Conservation (phyloP, 2,888 invertebrate genomes). For the Ormyrus pomaceus region DNA sequence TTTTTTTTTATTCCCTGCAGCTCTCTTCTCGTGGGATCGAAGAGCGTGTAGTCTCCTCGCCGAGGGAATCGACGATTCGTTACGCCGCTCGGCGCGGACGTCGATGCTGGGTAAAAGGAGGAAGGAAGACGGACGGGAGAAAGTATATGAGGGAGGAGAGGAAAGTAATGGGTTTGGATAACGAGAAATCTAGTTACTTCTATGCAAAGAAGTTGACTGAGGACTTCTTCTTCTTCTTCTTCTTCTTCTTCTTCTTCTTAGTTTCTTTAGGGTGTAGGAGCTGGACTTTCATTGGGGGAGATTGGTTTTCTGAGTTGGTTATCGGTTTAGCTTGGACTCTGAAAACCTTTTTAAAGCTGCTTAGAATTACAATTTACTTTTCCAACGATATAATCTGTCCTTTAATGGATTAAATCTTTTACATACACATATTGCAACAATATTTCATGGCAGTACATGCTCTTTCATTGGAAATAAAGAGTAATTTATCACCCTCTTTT, state of each 20-base stretch:
- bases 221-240: slow-evolving; percentile 1
- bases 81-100: neutral
- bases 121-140: slow-evolving; percentile 14
- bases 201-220: slow-evolving; percentile 30
- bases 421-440: no score
- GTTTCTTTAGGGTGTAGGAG: neutral
- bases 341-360: no score
- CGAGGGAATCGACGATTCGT: slow-evolving; percentile 20
- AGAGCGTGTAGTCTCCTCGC: neutral
- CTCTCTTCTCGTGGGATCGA: slow-evolving; percentile 25
- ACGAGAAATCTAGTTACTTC: slow-evolving; percentile 42
- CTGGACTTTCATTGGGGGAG: neutral
- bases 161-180: slow-evolving; percentile 42
- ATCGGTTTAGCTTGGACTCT: no score
- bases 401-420: no score
- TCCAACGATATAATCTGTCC: no score
- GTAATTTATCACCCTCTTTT: no score
- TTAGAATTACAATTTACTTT: no score
- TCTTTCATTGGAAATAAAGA: no score
- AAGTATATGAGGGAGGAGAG: slow-evolving; percentile 21
- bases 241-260: neutral
- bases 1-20: neutral
- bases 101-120: neutral
- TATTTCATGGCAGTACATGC: no score
- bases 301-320: neutral